Base-by-base conservation (phyloP, 2,888 invertebrate species). In the Torymus tubicola region DNA sequence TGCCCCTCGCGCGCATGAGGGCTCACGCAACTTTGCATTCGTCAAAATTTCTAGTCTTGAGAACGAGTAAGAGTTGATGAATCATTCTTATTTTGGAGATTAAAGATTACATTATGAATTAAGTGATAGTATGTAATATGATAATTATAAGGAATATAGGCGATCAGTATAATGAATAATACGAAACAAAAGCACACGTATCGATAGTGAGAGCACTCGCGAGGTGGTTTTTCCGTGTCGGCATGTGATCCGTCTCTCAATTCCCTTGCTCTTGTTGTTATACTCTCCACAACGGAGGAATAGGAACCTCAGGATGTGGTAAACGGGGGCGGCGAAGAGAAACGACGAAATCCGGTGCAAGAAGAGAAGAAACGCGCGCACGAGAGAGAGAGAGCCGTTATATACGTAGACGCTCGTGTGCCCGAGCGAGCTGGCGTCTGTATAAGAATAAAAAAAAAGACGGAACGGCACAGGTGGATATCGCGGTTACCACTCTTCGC, bases 261-360 rank as follows among this genome's bases (percentile, higher is more conserved):
- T 78, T 71, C 65, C 50, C 24, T 31, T 18, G 64, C 72, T 68
- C n/a, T 52, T 14, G 16, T 53, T 65, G 12, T 24, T 57, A 18
- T 18, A 24, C 24, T 13, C 21, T 18, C 11, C 42, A 2, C 57
- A 12, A 1, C 11, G 71, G 80, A 81, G 87, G 84, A 87, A 88
- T 81, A 85, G 84, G 86, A 88, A 80, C 82, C 83, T 81, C 85
- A 88, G 89, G 89, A 89, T 88, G 89, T 89, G 88, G 88, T 21
- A 12, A 81, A 24, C 13, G n/a, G 70, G 50, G 50, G 50, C 61
- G 52, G 78, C 64, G 71, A 74, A 81, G 68, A 24, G 64, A 63
- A 77, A 69, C 82, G 78, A 77, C 83, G 85, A 87, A 85, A 87
- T 88, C 85, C 86, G 87, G 87, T 88, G 42, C 42, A 87, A 86